phyloP scores from a whole-genome alignment of 2,797 vertebrate species.

The Sciurus carolinensis region DNA sequence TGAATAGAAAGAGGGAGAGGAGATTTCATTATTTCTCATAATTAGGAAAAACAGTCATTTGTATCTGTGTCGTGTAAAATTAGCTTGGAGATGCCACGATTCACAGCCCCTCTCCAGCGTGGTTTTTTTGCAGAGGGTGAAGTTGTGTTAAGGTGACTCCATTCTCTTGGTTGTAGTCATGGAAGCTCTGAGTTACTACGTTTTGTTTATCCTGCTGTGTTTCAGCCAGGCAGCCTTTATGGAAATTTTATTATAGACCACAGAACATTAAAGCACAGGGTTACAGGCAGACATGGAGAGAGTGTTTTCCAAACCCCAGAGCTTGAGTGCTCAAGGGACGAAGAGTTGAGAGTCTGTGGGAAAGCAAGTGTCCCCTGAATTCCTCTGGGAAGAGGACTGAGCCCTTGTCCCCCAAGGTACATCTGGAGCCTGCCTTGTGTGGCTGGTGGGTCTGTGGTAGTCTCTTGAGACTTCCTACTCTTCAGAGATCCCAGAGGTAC shows the following conservation, averaged over 20 bases:
- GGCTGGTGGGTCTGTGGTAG: background rate
- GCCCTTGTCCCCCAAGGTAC: background rate
- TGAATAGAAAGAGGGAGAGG: constrained; percentile 42
- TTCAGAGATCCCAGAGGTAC: background rate
- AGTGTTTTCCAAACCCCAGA: constrained; percentile 15
- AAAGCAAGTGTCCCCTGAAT: background rate
- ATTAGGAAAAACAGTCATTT: constrained; percentile 63
- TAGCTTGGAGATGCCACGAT: background rate
- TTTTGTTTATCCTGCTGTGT: background rate
- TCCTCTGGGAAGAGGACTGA: background rate
- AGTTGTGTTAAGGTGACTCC: background rate
- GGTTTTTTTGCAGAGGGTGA: background rate
- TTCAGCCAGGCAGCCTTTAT: background rate
- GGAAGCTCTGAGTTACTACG: background rate
- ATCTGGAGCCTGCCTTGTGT: background rate
- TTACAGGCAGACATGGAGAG: background rate
- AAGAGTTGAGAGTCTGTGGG: background rate
- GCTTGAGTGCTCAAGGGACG: background rate
- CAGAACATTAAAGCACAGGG: constrained; percentile 30
- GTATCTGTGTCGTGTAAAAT: background rate
- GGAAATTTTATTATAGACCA: constrained; percentile 15
- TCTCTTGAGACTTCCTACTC: background rate
- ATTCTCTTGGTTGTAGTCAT: background rate
- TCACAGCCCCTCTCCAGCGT: background rate
- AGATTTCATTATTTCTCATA: background rate